Percentiles rank a stretch among this genome's conserved stretches.
phyloP scores from a whole-genome alignment of 2,113 vertebrate species.

The Tachysurus vachellii region DNA sequence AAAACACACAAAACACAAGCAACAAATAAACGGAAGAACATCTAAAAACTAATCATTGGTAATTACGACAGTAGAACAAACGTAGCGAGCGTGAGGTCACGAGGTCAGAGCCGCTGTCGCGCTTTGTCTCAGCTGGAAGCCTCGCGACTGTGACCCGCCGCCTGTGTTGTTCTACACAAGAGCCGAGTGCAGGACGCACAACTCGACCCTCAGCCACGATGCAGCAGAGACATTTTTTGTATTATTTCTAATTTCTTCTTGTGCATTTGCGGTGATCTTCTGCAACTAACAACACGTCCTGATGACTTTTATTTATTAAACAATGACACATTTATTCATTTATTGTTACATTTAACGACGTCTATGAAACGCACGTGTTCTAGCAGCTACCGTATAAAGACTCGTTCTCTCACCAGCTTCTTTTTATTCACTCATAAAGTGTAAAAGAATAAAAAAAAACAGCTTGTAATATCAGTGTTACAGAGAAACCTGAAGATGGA shows the following conservation, averaged over 20 bases:
- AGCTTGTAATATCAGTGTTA: background rate
- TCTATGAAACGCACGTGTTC: background rate
- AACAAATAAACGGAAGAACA: background rate
- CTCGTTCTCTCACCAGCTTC: background rate
- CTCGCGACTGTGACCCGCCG: background rate
- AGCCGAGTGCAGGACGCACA: background rate
- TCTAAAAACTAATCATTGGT: background rate
- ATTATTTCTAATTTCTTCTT: background rate
- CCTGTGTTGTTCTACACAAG: background rate
- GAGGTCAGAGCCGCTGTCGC: background rate
- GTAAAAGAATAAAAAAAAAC: too few relatives aligned
- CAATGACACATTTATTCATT: background rate
- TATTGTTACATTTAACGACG: background rate
- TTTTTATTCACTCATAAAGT: background rate
- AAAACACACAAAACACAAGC: background rate
- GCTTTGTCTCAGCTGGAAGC: slow-evolving; percentile 7
- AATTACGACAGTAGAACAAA: background rate
- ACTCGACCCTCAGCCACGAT: background rate
- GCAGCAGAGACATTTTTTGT: background rate
- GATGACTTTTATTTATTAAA: background rate
- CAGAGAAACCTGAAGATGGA: background rate
- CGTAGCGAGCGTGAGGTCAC: background rate
- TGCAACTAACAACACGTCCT: background rate
- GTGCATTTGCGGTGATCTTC: background rate
- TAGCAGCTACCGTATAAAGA: background rate